These are phyloP conservation scores for Sinohyriopsis cumingii DNA, from an alignment of 2,888 invertebrate species.

Conservation along the genomic window DNA sequence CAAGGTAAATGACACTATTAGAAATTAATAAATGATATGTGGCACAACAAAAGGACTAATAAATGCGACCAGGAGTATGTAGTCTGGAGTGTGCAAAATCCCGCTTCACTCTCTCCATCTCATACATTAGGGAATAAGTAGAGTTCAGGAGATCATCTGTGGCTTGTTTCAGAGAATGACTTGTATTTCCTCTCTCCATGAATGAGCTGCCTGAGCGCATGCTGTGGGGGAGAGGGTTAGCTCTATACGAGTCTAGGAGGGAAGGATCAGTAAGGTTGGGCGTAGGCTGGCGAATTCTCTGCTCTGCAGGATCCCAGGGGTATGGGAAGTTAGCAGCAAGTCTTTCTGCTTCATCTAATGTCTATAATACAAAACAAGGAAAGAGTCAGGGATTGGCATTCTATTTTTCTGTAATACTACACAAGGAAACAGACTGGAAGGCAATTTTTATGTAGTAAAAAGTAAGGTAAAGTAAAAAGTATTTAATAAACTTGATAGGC, in stretches of 20 bases:
- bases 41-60: neutral
- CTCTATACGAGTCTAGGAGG: neutral
- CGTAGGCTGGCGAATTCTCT: slow-evolving; percentile 30
- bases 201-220: slow-evolving; percentile 5
- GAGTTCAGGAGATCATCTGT: slow-evolving; percentile 57
- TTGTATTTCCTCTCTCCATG: slow-evolving; percentile 8
- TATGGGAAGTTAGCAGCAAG: slow-evolving; percentile 52
- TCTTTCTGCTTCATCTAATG: slow-evolving; percentile 59
- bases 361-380: slow-evolving; percentile 39
- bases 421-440: too few species aligned
- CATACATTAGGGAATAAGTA: slow-evolving; percentile 60
- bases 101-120: slow-evolving; percentile 56
- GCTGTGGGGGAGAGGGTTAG: neutral
- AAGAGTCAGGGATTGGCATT: too few species aligned
- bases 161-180: slow-evolving; percentile 30
- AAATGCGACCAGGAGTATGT: neutral
- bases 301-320: slow-evolving; percentile 37
- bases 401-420: too few species aligned
- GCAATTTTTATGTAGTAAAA: neutral
- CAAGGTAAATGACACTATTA: neutral
- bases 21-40: too few species aligned
- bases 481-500: neutral
- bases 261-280: slow-evolving; percentile 37
- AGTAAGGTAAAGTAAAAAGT: neutral
- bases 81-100: slow-evolving; percentile 13